Percentiles rank a stretch among this genome's conserved stretches.
phyloP scores from a whole-genome alignment of 2,113 vertebrate species.

The Cephalopterus ornatus region DNA sequence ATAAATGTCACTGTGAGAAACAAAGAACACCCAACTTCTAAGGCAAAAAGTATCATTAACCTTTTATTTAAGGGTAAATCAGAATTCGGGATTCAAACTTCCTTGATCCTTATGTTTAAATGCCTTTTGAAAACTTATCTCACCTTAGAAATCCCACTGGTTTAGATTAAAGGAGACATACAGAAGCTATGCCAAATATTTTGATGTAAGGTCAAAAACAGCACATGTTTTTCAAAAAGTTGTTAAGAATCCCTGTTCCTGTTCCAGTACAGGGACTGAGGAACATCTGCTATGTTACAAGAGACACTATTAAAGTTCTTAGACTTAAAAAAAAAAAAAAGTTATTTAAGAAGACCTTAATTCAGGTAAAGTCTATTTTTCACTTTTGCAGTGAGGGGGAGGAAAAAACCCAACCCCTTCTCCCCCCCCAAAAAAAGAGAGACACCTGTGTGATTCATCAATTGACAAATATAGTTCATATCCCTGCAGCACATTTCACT shows the following conservation, averaged over 20 bases:
- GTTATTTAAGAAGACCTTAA: neutral
- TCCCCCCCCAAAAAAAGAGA: neutral
- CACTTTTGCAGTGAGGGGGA: neutral
- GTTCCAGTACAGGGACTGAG: fast-evolving
- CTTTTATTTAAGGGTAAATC: neutral
- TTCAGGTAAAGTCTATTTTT: neutral
- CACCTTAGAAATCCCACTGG: neutral
- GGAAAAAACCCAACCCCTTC: no score
- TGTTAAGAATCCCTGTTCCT: neutral
- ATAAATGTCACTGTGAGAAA: neutral
- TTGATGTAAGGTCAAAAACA: neutral
- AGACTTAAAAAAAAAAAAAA: neutral
- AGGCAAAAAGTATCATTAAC: neutral
- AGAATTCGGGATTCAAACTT: neutral
- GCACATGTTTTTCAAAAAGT: fast-evolving
- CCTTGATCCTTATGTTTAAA: neutral
- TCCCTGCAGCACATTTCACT: neutral
- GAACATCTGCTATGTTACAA: neutral
- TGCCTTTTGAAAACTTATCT: neutral
- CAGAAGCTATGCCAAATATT: neutral
- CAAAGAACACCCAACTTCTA: neutral
- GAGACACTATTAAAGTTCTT: neutral
- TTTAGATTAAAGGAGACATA: neutral
- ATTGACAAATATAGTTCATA: neutral
- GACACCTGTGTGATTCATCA: neutral